These are phyloP conservation scores for Drosophila barbarae DNA, from an alignment of 2,888 invertebrate species.

Conservation along the genomic window DNA sequence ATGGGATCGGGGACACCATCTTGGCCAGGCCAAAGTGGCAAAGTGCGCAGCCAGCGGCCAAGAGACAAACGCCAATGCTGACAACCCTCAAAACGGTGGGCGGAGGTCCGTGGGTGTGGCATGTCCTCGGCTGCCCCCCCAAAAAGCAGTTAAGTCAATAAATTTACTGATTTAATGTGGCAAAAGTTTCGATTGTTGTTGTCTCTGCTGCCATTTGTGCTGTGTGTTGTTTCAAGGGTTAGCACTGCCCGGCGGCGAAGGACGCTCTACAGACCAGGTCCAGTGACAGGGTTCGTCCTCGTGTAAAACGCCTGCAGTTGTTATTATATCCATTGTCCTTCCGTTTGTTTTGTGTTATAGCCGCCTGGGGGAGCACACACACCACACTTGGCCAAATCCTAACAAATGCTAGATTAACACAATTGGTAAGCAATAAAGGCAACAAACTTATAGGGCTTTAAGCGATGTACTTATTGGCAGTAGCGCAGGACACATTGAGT, in stretches of 20 bases:
- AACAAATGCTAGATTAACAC: slow-evolving; percentile 70
- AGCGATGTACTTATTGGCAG: slow-evolving; percentile 39
- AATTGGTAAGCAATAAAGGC: slow-evolving; percentile 73
- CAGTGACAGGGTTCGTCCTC: slow-evolving; percentile 36
- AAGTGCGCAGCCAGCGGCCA: slow-evolving; percentile 52
- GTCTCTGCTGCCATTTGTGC: slow-evolving; percentile 23
- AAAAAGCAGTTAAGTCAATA: slow-evolving; percentile 73
- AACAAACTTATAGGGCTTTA: slow-evolving; percentile 55
- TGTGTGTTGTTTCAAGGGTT: slow-evolving; percentile 48
- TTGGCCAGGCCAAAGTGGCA: slow-evolving; percentile 45
- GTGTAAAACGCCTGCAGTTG: slow-evolving; percentile 37
- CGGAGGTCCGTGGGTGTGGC: slow-evolving; percentile 33
- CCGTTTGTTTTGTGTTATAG: slow-evolving; percentile 40
- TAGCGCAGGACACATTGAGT: slow-evolving; percentile 2
- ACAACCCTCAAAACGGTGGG: slow-evolving; percentile 34
- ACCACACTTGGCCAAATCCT: slow-evolving; percentile 34
- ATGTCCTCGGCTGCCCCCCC: slow-evolving; percentile 34
- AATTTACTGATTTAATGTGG: slow-evolving; percentile 76
- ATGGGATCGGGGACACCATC: slow-evolving; percentile 18
- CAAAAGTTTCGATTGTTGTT: slow-evolving; percentile 74
- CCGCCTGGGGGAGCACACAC: slow-evolving; percentile 27
- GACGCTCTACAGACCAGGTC: slow-evolving; percentile 1
- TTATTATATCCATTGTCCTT: slow-evolving; percentile 40
- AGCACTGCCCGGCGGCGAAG: slow-evolving; percentile 20
- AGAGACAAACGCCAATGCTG: slow-evolving; percentile 61